Evolutionary conservation across 1,140 invertebrate species (phyloP), one percentile per base, ranked within the genome.

Genomic region (Meloidogyne exigua): DNA sequence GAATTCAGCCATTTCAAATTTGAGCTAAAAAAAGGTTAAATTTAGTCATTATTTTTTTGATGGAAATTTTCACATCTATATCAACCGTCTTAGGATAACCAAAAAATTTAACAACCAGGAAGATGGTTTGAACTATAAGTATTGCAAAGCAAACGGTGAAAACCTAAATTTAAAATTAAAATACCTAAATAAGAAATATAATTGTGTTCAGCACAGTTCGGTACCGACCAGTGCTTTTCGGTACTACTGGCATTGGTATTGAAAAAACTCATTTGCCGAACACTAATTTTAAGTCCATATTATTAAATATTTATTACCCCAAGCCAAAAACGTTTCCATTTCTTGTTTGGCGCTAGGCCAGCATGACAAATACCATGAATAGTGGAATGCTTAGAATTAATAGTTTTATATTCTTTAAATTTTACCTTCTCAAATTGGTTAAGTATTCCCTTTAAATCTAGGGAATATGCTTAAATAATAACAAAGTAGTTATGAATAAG

Each of bases 281-380:
- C 39, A 2, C 39, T 12, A 42, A 42, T 42, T 42, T 42, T 42
- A 49, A 49, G n/a, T 18, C 18, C 18, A 18, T 18, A 44, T 11
- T 49, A 49, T 18, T 49, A 49, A 18, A 18, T 49, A 15, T 49
- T 18, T 12, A 1, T n/a, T 36, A 73, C 71, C 15, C 71, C 65
- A 10, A 73, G 57, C 85, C 85, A 86, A 63, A 86, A 79, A 13
- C 26, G 39, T 42, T 68, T 57, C 78, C 84, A 82, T 32, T 49
- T 57, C 23, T 39, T 72, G 49, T 68, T 85, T 3, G 75, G 74
- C 13, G 86, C 86, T 23, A 75, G 42, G n/a, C 79, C 78, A 12
- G 85, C 86, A 79, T 86, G 85, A 70, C 72, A 70, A 49, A 87
- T 78, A 23, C 85, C 85, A 69, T 86, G 85, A 57, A 86, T 87